Percentiles rank a stretch among this genome's conserved stretches.
phyloP scores from a whole-genome alignment of 2,888 invertebrate species.

The Ormyrus labotus region DNA sequence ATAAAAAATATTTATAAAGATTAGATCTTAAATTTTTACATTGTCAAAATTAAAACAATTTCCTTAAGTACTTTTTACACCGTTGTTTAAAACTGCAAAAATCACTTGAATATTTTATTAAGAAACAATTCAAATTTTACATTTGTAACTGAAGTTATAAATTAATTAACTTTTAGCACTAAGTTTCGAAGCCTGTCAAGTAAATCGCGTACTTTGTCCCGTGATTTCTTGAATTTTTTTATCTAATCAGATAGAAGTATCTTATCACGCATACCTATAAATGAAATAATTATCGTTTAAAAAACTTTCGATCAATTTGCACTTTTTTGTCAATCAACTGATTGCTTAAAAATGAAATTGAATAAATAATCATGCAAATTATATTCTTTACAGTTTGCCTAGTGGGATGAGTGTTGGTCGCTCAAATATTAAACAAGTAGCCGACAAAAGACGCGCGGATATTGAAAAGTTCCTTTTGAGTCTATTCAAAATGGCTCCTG shows the following conservation, averaged over 20 bases:
- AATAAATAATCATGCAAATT: not conserved
- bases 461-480: constrained; percentile 92
- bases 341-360: not conserved
- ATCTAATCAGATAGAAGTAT: constrained; percentile 55
- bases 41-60: no score
- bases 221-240: constrained; percentile 43
- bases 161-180: not conserved
- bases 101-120: not conserved
- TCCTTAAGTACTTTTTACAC: no score
- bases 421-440: constrained; percentile 96
- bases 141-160: not conserved
- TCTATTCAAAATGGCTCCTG: constrained; percentile 91
- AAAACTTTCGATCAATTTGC: not conserved
- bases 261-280: constrained; percentile 44
- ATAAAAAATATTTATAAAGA: no score
- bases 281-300: constrained; percentile 14
- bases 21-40: no score
- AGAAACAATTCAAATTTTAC: not conserved
- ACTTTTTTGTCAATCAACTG: not conserved
- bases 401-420: constrained; percentile 90
- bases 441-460: constrained; percentile 92
- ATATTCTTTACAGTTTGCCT: constrained; percentile 78
- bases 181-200: not conserved
- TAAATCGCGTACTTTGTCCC: constrained; percentile 1
- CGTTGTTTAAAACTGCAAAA: not conserved